These are phyloP conservation scores for Aplocera efformata DNA, from an alignment of 2,888 invertebrate genomes.

Conservation along the genomic window DNA sequence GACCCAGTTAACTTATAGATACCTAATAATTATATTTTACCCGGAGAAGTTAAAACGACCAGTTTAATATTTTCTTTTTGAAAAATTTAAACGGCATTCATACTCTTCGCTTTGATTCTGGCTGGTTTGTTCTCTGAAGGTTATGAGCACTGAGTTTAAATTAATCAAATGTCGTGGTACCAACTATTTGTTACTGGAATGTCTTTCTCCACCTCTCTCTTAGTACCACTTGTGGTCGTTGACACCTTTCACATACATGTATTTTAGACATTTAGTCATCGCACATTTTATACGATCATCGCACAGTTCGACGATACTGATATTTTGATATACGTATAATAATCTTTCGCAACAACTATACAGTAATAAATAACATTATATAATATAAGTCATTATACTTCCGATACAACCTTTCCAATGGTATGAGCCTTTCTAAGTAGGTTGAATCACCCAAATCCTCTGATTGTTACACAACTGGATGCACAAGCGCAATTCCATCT, in stretches of 20 bases:
- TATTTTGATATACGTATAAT: neutral
- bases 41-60: no score
- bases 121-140: no score
- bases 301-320: neutral
- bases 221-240: no score
- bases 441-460: constrained; percentile 26
- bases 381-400: constrained; percentile 12
- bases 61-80: no score
- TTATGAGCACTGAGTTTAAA: no score
- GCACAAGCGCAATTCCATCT: constrained; percentile 4
- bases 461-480: constrained; percentile 24
- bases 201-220: no score
- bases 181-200: no score
- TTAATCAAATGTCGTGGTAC: no score
- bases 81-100: no score
- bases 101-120: no score
- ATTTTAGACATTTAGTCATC: neutral
- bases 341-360: neutral
- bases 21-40: no score
- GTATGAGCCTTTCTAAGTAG: constrained; percentile 23
- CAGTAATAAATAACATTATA: constrained; percentile 8
- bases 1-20: no score
- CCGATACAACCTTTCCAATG: constrained; percentile 22
- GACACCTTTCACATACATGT: neutral
- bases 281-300: neutral